These are phyloP conservation scores for Intellagama lesueurii DNA, from an alignment of 2,797 vertebrate species.

Conservation along the genomic window DNA sequence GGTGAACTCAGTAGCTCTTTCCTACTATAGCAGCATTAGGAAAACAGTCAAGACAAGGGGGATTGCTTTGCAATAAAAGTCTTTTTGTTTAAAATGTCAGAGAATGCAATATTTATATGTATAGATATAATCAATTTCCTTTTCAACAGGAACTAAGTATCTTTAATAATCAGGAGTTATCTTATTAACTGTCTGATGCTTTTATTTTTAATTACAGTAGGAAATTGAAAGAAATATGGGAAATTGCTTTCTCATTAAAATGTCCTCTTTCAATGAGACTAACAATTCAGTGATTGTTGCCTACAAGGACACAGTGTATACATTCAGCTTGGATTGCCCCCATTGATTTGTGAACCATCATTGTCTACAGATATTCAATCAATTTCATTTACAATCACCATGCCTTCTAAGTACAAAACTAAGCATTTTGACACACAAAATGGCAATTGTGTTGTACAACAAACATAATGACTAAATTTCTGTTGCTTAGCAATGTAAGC, in stretches of 20 bases:
- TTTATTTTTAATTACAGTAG: constrained; percentile 62
- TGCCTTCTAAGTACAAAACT: constrained; percentile 21
- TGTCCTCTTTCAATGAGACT: constrained; percentile 18
- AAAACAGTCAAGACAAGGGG: constrained; percentile 60
- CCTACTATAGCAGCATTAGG: constrained; percentile 19
- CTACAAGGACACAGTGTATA: constrained; percentile 6
- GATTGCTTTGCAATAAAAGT: constrained; percentile 49
- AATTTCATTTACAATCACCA: constrained; percentile 3
- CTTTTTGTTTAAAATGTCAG: constrained; percentile 58
- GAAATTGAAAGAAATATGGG: constrained; percentile 45
- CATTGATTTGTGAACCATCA: constrained; percentile 40
- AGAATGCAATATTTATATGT: constrained; percentile 47
- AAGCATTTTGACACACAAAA: constrained; percentile 33
- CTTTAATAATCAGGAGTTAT: constrained; percentile 65
- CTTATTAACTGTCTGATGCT: constrained; percentile 61
- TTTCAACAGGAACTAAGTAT: constrained; percentile 68
- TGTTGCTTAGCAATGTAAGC: no score
- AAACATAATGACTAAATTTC: background rate
- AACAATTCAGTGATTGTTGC: constrained; percentile 28
- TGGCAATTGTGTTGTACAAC: background rate
- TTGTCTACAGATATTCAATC: constrained; percentile 22
- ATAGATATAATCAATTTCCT: constrained; percentile 68
- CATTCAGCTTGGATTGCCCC: constrained; percentile 6
- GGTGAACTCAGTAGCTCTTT: background rate
- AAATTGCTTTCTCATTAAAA: constrained; percentile 51